phyloP scores from a whole-genome alignment of 2,113 vertebrate species.

The Eolophus roseicapilla region DNA sequence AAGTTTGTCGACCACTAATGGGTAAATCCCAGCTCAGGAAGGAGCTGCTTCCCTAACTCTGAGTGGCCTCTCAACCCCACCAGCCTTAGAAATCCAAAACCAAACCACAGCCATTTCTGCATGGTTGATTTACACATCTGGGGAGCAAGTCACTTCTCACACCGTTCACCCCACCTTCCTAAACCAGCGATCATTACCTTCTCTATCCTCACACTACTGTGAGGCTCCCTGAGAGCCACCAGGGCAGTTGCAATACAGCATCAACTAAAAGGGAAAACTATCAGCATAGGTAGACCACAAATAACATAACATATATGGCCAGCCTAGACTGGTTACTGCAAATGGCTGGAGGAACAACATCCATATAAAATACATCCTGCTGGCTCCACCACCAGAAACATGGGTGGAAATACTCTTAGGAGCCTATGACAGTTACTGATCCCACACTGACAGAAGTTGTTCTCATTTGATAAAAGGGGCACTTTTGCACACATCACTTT shows the following conservation, averaged over 20 bases:
- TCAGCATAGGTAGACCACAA: not conserved
- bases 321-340: not conserved
- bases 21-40: not conserved
- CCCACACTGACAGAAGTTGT: not conserved
- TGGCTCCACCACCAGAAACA: not conserved
- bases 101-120: not conserved
- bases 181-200: not conserved
- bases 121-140: not conserved
- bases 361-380: not conserved
- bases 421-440: not conserved
- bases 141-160: fast-evolving
- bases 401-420: not conserved
- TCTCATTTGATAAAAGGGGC: not conserved
- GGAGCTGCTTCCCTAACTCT: not conserved
- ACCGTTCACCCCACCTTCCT: not conserved
- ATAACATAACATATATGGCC: not conserved
- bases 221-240: not conserved
- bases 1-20: not conserved
- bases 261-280: not conserved
- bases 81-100: not conserved
- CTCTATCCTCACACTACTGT: not conserved
- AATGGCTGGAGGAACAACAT: not conserved
- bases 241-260: not conserved
- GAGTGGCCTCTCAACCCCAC: not conserved
- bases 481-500: not conserved